Evolutionary conservation across 2,113 vertebrate species (phyloP).

Genomic region (Clarias gariepinus): DNA sequence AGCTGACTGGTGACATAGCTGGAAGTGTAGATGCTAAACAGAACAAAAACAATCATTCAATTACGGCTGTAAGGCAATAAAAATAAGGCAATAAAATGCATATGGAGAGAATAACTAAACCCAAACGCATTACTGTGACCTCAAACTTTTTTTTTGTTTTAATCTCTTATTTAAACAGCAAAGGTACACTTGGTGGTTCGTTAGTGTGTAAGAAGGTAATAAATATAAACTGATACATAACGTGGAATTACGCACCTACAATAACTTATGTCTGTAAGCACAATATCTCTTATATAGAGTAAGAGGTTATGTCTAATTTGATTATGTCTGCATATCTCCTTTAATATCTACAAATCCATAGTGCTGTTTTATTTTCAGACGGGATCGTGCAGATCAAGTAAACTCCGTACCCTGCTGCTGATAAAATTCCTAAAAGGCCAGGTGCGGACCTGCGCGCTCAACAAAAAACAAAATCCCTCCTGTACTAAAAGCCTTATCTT

Average conservation of each 20-base stretch:
- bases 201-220: neutral
- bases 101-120: neutral
- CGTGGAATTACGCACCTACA: neutral
- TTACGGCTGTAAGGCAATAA: neutral
- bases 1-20: neutral
- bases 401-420: slow-evolving; percentile 55
- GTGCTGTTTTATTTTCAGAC: neutral
- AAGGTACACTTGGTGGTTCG: neutral
- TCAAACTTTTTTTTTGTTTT: neutral
- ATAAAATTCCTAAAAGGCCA: slow-evolving; percentile 50
- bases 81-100: neutral
- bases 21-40: neutral
- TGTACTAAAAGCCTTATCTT: slow-evolving; percentile 59
- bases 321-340: neutral
- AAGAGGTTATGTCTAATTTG: too few species aligned
- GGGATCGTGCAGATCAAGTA: slow-evolving; percentile 4
- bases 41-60: neutral
- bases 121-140: neutral
- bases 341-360: neutral
- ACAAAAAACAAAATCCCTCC: slow-evolving; percentile 63
- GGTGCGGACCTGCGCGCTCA: slow-evolving; percentile 53
- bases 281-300: neutral
- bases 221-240: neutral
- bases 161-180: neutral
- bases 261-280: neutral